These are phyloP conservation scores for Coptodon rendalli DNA, from an alignment of 2,113 vertebrate genomes.

Conservation along the genomic window DNA sequence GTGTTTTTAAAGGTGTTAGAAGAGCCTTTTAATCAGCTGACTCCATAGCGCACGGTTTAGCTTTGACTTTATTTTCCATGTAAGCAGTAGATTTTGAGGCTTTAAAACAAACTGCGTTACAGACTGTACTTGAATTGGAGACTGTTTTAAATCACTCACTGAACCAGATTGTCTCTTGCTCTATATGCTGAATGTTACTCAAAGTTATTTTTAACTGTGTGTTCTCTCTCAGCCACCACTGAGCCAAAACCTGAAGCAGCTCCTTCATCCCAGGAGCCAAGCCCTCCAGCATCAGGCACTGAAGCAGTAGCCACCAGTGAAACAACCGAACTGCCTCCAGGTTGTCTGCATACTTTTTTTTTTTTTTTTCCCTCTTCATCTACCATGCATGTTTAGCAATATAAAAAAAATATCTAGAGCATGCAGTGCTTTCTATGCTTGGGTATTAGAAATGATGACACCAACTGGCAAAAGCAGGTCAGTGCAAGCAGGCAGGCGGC, in stretches of 20 bases:
- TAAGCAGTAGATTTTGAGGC: neutral
- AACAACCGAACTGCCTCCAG: constrained; percentile 28
- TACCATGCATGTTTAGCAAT: neutral
- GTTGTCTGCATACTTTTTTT: constrained; percentile 26
- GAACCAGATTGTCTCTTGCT: neutral
- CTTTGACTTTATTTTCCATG: neutral
- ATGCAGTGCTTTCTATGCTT: neutral
- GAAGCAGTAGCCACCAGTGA: constrained; percentile 1
- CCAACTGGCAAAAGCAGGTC: neutral
- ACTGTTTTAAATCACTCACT: neutral
- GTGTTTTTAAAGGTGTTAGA: neutral
- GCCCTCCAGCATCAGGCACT: neutral
- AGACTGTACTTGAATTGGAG: neutral
- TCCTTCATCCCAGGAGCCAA: neutral
- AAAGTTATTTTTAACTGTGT: neutral
- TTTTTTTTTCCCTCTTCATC: neutral
- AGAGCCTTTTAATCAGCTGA: neutral
- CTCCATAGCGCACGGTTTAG: neutral
- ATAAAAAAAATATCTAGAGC: neutral
- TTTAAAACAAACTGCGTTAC: neutral
- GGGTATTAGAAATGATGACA: neutral
- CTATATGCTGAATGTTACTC: neutral
- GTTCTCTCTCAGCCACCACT: constrained; percentile 8
- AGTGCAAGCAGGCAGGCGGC: neutral
- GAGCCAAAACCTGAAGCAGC: constrained; percentile 3